Percentiles rank a stretch among this genome's conserved stretches.
These are phyloP conservation scores for Zoanthus solanderi DNA, from an alignment of 92 coral and sea anemone species.

Conservation along the genomic window DNA sequence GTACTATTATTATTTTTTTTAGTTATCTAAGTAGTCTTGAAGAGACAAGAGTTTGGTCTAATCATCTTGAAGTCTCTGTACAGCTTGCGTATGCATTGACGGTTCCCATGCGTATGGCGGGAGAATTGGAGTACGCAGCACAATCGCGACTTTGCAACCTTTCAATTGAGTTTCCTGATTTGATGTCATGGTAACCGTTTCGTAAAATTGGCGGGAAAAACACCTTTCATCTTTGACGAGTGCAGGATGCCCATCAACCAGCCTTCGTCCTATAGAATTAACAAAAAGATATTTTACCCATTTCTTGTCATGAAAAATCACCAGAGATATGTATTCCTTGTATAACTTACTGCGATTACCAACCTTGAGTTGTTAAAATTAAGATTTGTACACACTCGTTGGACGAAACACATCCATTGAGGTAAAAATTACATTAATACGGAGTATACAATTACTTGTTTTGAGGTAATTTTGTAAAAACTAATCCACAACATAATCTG, in stretches of 20 bases:
- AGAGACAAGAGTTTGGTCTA: not conserved
- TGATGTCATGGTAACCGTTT: conserved; percentile 65
- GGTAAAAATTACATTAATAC: too few species aligned
- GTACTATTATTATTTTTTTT: not conserved
- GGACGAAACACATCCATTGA: too few species aligned
- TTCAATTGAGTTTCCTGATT: not conserved
- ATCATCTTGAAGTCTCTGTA: not conserved
- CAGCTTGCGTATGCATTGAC: not conserved
- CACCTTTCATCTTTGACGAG: conserved; percentile 82
- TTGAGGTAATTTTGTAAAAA: too few species aligned
- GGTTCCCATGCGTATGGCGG: not conserved
- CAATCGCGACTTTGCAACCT: not conserved
- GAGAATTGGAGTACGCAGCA: not conserved
- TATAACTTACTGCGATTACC: too few species aligned
- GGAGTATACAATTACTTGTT: too few species aligned
- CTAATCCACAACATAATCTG: too few species aligned
- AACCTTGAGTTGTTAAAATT: too few species aligned
- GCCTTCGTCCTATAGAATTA: conserved; percentile 87
- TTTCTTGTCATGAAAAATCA: not conserved
- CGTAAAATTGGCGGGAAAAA: conserved; percentile 97
- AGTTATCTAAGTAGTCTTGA: not conserved
- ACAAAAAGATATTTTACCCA: not conserved
- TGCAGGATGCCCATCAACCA: conserved; percentile 93
- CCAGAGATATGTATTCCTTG: not conserved
- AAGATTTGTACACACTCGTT: too few species aligned